phyloP scores from a whole-genome alignment of 1,140 invertebrate genomes.

The Chymomyza costata region DNA sequence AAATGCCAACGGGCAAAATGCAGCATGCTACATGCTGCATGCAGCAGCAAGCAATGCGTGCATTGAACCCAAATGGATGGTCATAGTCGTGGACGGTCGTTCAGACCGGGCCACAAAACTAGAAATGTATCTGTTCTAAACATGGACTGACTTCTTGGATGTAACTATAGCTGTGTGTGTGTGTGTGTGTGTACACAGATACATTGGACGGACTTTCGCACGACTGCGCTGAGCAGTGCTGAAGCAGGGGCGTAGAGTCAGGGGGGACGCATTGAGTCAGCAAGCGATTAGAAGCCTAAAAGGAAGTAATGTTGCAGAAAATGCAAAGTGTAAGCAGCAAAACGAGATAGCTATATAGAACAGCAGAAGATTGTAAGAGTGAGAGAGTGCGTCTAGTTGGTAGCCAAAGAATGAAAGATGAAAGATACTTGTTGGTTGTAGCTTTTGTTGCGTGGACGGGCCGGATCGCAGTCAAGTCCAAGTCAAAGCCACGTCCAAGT shows the following conservation, averaged over 20 bases:
- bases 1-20: conserved; percentile 64
- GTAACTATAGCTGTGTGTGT: conserved; percentile 4
- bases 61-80: conserved; percentile 60
- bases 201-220: conserved; percentile 62
- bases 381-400: neutral
- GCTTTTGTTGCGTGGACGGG: conserved; percentile 40
- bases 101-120: conserved; percentile 59
- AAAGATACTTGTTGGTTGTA: conserved; percentile 10
- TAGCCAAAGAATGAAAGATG: conserved; percentile 23
- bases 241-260: conserved; percentile 10
- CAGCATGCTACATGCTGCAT: too few relatives aligned
- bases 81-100: conserved; percentile 14
- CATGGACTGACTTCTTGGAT: neutral
- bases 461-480: conserved; percentile 22
- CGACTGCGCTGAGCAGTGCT: conserved; percentile 42
- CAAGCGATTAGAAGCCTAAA: conserved; percentile 71
- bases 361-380: conserved; percentile 2
- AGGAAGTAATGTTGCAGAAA: conserved; percentile 75
- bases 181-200: conserved; percentile 35
- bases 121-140: conserved; percentile 34
- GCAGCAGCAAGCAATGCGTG: conserved; percentile 44
- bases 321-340: conserved; percentile 38
- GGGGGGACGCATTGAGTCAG: conserved; percentile 58
- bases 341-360: neutral
- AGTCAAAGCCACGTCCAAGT: conserved; percentile 19